Percentiles rank a stretch among this genome's conserved stretches.
These are phyloP conservation scores for Melipona quadrifasciata DNA, from an alignment of 1,140 invertebrate genomes.

Conservation along the genomic window DNA sequence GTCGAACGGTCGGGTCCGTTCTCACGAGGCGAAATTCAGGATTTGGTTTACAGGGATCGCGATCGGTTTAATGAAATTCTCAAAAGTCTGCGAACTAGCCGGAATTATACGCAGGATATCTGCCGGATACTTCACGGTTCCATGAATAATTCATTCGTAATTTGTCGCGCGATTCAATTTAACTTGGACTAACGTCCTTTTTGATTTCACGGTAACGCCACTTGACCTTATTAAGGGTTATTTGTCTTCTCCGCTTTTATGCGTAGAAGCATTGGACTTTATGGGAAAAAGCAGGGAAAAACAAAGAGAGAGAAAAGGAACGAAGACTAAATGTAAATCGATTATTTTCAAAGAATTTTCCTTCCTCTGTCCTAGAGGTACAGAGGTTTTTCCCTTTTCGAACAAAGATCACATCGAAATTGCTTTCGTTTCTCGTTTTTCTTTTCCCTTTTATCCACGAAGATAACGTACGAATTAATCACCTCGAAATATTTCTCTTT, in stretches of 20 bases:
- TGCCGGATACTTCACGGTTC: constrained; percentile 40
- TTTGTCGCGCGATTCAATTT: constrained; percentile 59
- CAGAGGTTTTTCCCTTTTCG: not conserved
- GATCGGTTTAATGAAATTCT: constrained; percentile 50
- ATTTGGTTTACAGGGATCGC: not conserved
- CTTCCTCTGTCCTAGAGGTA: not conserved
- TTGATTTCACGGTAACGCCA: not conserved
- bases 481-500: too few relatives aligned
- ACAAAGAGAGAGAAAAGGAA: not conserved
- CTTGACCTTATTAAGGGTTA: constrained; percentile 7
- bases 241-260: not conserved
- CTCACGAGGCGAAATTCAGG: not conserved
- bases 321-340: not conserved
- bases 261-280: too few relatives aligned
- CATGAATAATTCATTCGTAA: constrained; percentile 61
- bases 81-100: constrained; percentile 18
- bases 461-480: too few relatives aligned
- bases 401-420: too few relatives aligned
- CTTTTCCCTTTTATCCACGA: too few relatives aligned
- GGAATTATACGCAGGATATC: constrained; percentile 52
- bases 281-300: rapidly evolving
- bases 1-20: not conserved
- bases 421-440: too few relatives aligned
- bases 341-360: not conserved
- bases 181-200: constrained; percentile 43